These are phyloP conservation scores for Alviniconcha marisindica DNA, from an alignment of 1,140 invertebrate genomes.

Conservation along the genomic window DNA sequence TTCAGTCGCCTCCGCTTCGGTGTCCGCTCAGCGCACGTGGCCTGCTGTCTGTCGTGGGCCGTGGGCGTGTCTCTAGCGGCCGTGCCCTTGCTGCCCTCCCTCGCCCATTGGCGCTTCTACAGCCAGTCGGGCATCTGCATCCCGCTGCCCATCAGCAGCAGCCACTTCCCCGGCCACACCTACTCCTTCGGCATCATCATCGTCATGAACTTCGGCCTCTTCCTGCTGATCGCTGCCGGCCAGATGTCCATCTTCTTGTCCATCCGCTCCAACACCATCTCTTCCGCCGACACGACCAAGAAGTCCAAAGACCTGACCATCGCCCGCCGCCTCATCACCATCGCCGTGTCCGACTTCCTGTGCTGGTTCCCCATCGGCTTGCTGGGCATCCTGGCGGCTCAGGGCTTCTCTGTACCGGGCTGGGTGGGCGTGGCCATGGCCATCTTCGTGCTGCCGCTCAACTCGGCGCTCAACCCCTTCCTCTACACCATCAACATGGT, in stretches of 20 bases:
- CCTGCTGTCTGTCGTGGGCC: slow-evolving; percentile 16
- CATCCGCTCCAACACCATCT: background rate
- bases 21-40: slow-evolving; percentile 5
- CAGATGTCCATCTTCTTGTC: slow-evolving; percentile 39
- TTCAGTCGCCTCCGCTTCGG: slow-evolving; percentile 1
- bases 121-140: slow-evolving; percentile 52
- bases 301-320: slow-evolving; percentile 28
- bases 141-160: slow-evolving; percentile 48
- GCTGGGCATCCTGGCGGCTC: slow-evolving; percentile 29
- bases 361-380: slow-evolving; percentile 47
- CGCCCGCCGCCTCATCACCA: slow-evolving; percentile 22
- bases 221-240: slow-evolving; percentile 48
- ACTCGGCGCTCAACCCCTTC: too few species aligned
- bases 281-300: background rate
- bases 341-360: slow-evolving; percentile 26
- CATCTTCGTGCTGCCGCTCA: too few species aligned
- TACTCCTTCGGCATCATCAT: slow-evolving; percentile 53
- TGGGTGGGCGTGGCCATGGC: slow-evolving; percentile 30
- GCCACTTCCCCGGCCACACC: slow-evolving; percentile 39
- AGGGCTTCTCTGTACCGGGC: slow-evolving; percentile 30
- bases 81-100: slow-evolving; percentile 27
- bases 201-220: slow-evolving; percentile 47
- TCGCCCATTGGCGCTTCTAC: slow-evolving; percentile 49
- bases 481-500: too few species aligned
- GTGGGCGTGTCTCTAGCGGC: slow-evolving; percentile 16